Evolutionary conservation across 2,113 vertebrate genomes (phyloP), one percentile per base, ranked within the genome.

Genomic region (chimpanzee (Pan troglodytes)): DNA sequence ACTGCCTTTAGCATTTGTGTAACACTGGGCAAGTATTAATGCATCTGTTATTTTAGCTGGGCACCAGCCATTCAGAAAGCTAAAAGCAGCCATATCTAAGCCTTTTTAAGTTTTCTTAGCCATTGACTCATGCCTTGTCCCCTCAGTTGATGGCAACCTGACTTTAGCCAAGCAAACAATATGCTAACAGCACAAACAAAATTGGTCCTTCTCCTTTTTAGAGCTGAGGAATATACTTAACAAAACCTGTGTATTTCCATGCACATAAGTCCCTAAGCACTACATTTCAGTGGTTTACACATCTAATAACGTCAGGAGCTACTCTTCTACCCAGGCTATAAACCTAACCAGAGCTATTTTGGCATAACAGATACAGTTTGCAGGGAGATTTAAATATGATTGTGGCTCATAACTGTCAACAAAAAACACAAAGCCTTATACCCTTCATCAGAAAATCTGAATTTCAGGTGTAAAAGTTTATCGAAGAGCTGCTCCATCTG

Each of bases 111-210:
- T 82, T 95, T 97, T 97, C 96, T 97, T 91, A 98, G 96, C 93
- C 95, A 93, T 97, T 98, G 98, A 98, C 97, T 98, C 98, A 98
- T 97, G 96, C 96, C 97, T 98, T 97, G 93, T 92, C 70, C 95
- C 80, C 95, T 97, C 73, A 67, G 97, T 95, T 98, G 98, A 98
- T 98, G 97, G 98, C 98, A 98, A 98, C 98, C 98, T 98, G 98
- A 98, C 97, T 98, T 12, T 80, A 98, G 98, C 98, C 98, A 98
- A 98, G 97, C 94, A 98, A 98, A 98, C 98, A 97, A 97, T 97
- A 93, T 85, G 88, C 93, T 30, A 38, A 81, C 72, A 90, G 84
- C 88, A 94, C 92, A 98, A 98, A 97, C 88, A 98, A 96, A 98
- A 98, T 87, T 18, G n/a, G 97, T 95, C 88, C 64, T 78, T 97